Base-by-base conservation (phyloP, 2,888 invertebrate genomes). In the Cataglyphis rosenhaueri region DNA sequence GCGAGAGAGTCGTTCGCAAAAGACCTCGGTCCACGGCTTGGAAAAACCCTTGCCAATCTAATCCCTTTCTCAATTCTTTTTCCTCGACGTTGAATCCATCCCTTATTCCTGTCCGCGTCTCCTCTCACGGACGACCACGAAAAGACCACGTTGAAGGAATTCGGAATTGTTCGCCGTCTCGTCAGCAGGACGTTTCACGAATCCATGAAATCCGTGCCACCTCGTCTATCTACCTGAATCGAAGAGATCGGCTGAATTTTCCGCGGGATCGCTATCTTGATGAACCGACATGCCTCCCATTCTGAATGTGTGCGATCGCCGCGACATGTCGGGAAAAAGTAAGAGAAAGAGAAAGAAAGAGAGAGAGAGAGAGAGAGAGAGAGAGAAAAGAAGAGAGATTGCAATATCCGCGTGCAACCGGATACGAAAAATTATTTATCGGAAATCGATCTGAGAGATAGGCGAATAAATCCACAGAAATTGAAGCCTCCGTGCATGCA, bases 121-220 rank as follows among this genome's bases (percentile, higher is more conserved):
- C 62, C n/a, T 15, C 78, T 79, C 84, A 82, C 86, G 86, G 78
- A 82, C 82, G 12, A 5, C 76, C 71, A 78, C 83, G 83, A 81
- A 61, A 65, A 68, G 81, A 82, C 44, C 61, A 79, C 85, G 65
- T 62, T 48, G 66, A 29, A 65, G 81, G 81, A 79, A 83, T 66
- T 76, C 68, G 64, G 81, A 86, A 90, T 89, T 85, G 88, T 86
- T 89, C 81, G 81, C 83, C 84, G 76, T 88, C 83, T 88, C 84
- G 87, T 88, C 88, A 85, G 88, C 88, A 85, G 81, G 88, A 88
- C 88, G 88, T 83, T 84, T 62, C 71, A 75, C 87, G 88, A 88
- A 88, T 88, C 82, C 82, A 82, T 85, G 85, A 88, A 83, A 82
- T 85, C 82, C 44, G 68, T 76, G 74, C 57, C 65, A 61, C 70